A percentile compares a stretch with the other conserved stretches of the same genome.
These are phyloP conservation scores for Alauda arvensis DNA, from an alignment of 2,797 vertebrate genomes.

Conservation along the genomic window DNA sequence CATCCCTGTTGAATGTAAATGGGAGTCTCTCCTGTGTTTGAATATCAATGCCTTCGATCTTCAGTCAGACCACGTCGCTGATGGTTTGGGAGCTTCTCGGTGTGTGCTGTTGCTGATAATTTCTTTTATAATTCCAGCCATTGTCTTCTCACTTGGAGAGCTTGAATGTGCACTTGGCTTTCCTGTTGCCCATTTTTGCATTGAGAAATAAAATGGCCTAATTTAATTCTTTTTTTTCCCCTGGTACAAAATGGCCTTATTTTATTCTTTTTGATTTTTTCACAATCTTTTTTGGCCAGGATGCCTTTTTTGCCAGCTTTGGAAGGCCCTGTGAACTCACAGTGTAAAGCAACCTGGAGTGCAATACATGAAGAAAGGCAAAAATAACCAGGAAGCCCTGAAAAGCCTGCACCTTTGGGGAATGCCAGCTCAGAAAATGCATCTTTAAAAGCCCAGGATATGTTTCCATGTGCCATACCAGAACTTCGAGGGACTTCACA, in stretches of 20 bases:
- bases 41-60: conserved; percentile 34
- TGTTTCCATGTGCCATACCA: neutral
- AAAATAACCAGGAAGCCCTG: neutral
- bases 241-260: neutral
- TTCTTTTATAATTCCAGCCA: conserved; percentile 31
- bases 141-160: conserved; percentile 25
- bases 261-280: neutral
- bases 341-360: neutral
- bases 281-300: neutral
- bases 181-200: neutral
- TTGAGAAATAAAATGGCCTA: neutral
- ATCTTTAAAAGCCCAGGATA: neutral
- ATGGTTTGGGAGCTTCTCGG: conserved; percentile 14
- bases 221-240: neutral
- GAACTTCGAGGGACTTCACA: neutral
- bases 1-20: conserved; percentile 36
- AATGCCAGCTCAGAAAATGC: neutral
- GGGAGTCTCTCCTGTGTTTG: conserved; percentile 7
- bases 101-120: conserved; percentile 12
- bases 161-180: neutral
- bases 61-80: neutral
- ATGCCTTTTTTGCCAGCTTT: neutral
- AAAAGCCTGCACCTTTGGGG: neutral
- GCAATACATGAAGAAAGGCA: neutral
- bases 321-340: neutral